phyloP scores from a whole-genome alignment of 1,140 invertebrate genomes.

The Drosophila paulistorum region DNA sequence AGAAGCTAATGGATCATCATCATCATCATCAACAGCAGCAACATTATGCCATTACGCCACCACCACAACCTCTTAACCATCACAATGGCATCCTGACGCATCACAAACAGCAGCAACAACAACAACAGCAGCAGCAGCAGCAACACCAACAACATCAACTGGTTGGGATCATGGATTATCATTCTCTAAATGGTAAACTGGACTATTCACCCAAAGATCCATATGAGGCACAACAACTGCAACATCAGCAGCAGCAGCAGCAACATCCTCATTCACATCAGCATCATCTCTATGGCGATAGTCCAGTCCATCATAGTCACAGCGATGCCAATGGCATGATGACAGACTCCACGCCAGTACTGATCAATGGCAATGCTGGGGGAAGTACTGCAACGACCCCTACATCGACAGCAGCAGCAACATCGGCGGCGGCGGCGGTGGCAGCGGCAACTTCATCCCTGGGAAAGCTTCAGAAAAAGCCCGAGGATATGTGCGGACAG shows the following conservation, averaged over 20 bases:
- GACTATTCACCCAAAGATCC: slow-evolving; percentile 79
- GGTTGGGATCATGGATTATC: slow-evolving; percentile 72
- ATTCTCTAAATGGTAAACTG: slow-evolving; percentile 70
- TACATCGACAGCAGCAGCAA: slow-evolving; percentile 10
- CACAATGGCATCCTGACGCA: slow-evolving; percentile 73
- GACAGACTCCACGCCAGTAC: slow-evolving; percentile 41
- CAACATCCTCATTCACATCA: slow-evolving; percentile 18
- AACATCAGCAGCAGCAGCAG: slow-evolving; percentile 40
- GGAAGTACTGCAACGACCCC: neutral
- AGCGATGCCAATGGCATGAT: slow-evolving; percentile 57
- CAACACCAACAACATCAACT: slow-evolving; percentile 69
- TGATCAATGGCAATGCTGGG: slow-evolving; percentile 43
- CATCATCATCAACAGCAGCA: slow-evolving; percentile 56
- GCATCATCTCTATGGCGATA: slow-evolving; percentile 63
- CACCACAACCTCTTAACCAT: slow-evolving; percentile 55
- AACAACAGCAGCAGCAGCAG: slow-evolving; percentile 21
- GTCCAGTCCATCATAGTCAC: slow-evolving; percentile 63
- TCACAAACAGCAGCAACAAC: slow-evolving; percentile 43
- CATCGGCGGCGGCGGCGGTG: neutral
- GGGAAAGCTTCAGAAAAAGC: slow-evolving; percentile 56
- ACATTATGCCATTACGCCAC: slow-evolving; percentile 66
- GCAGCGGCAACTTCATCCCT: slow-evolving; percentile 36
- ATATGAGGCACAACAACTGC: slow-evolving; percentile 66
- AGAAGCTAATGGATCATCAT: slow-evolving; percentile 71
- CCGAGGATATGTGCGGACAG: slow-evolving; percentile 68